Base-by-base conservation (phyloP, 2,888 invertebrate genomes). In the Pammene fasciana region DNA sequence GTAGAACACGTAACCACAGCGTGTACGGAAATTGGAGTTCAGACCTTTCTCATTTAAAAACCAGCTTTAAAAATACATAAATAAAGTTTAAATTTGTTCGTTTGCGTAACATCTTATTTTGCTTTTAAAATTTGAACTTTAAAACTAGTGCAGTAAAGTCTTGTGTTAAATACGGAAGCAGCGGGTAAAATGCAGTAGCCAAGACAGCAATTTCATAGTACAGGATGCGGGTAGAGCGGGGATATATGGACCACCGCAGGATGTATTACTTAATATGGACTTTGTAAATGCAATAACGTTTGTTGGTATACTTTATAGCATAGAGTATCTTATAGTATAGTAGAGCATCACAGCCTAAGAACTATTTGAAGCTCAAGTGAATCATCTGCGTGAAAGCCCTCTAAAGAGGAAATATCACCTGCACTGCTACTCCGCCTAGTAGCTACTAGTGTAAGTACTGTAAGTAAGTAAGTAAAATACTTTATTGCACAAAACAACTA, bases 191-290 rank as follows among this genome's bases (percentile, higher is more conserved):
- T 66, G 59, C 52, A 59, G 14, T 46, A 61, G 46, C 67, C 38
- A 61, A 55, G 61, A 67, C 48, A 62, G 68, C 68, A 62, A 68
- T 68, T 68, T 68, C 62, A 61, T 43, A 9, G 43, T 8, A 45
- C 55, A 54, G 68, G 68, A 68, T 34, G 62, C 48, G 55, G 46
- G 54, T 9, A 48, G 46, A 13, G n/a, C 26, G 41, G 48, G 56
- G 48, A 56, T 68, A 56, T 68, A 68, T 68, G 41, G 55, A 55
- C 43, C 55, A 50, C 45, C 48, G 41, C 67, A 62, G 61, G 61
- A 62, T 67, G 62, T 62, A 68, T 62, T 67, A 61, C 60, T 67
- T 54, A 60, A 59, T 60, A 59, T 54, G n/a, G 26, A 67, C 45
- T 60, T 43, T 45, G 60, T 34, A 36, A 36, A 36, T 54, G 67